Percentiles rank a stretch among this genome's conserved stretches.
Evolutionary conservation across 2,888 invertebrate genomes (phyloP).

Genomic region (Bruchidius siliquastri): DNA sequence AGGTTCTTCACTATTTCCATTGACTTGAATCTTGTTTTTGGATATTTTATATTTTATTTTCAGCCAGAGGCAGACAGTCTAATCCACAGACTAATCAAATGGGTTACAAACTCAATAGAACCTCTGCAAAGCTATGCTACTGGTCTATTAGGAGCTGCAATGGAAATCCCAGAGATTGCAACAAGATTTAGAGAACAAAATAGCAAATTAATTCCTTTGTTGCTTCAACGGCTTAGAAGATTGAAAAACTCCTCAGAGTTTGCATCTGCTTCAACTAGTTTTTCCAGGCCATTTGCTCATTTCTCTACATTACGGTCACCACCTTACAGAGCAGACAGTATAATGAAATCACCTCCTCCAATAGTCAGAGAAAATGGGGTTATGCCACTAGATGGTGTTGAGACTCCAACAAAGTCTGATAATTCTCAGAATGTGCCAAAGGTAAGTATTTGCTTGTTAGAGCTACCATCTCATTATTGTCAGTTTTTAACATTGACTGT

Average conservation of each 20-base stretch:
- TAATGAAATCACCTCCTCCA: constrained; percentile 20
- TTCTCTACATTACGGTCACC: constrained; percentile 42
- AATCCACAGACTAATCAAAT: constrained; percentile 78
- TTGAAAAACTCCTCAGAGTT: constrained; percentile 48
- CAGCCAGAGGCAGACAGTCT: constrained; percentile 73
- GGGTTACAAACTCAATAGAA: constrained; percentile 85
- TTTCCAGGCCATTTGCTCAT: constrained; percentile 56
- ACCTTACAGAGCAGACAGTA: constrained; percentile 29
- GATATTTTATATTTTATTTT: constrained; percentile 7
- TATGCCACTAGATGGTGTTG: constrained; percentile 9
- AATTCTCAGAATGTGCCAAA: constrained; percentile 5
- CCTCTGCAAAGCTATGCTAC: constrained; percentile 93
- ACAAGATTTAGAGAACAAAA: constrained; percentile 83
- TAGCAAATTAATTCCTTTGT: constrained; percentile 77
- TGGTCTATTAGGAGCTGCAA: constrained; percentile 88
- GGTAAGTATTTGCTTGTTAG: constrained; percentile 12
- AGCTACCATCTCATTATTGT: neutral
- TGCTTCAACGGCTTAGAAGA: constrained; percentile 77
- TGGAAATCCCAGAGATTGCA: constrained; percentile 96
- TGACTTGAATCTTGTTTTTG: neutral
- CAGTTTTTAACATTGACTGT: neutral
- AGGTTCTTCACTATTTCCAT: too few relatives aligned
- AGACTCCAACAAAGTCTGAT: constrained; percentile 14
- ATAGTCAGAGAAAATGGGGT: constrained; percentile 30
- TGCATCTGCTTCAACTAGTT: constrained; percentile 19